Evolutionary conservation across 1,140 invertebrate genomes (phyloP).

Genomic region (Oreohelix idahoensis): DNA sequence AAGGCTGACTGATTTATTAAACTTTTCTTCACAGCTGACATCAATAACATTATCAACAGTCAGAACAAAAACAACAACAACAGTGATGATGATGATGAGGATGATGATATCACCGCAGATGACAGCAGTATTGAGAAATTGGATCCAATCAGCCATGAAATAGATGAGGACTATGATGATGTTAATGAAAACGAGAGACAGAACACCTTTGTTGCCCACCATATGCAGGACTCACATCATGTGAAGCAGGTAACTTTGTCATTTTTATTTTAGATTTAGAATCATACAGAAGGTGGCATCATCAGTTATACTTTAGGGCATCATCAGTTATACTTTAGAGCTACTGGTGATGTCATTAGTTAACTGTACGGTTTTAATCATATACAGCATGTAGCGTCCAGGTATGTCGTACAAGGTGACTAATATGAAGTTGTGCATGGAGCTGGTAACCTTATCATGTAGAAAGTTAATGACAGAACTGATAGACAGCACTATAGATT

Average conservation of each 20-base stretch:
- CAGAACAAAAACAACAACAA: not conserved
- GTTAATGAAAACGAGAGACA: conserved; percentile 35
- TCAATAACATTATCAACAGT: not conserved
- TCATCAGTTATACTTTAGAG: too few species aligned
- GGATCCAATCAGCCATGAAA: conserved; percentile 36
- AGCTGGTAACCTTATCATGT: too few species aligned
- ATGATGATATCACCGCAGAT: conserved; percentile 16
- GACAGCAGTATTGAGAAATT: not conserved
- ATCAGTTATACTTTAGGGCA: not conserved
- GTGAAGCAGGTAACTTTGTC: conserved; percentile 43
- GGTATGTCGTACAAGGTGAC: too few species aligned
- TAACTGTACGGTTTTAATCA: too few species aligned
- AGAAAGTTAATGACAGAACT: too few species aligned
- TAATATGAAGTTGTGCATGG: too few species aligned
- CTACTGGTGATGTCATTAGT: too few species aligned
- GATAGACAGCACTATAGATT: too few species aligned
- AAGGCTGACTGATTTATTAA: too few species aligned
- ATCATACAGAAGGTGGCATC: not conserved
- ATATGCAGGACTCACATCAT: conserved; percentile 33
- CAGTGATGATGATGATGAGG: too few species aligned
- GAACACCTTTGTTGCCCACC: conserved; percentile 41
- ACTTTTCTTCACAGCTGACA: not conserved
- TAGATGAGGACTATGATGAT: conserved; percentile 27
- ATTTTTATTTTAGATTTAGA: not conserved
- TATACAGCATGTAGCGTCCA: too few species aligned